A percentile compares a stretch with the other conserved stretches of the same genome.
These are phyloP conservation scores for Campopleginae sp. DNA, from an alignment of 2,888 invertebrate species.

Conservation along the genomic window DNA sequence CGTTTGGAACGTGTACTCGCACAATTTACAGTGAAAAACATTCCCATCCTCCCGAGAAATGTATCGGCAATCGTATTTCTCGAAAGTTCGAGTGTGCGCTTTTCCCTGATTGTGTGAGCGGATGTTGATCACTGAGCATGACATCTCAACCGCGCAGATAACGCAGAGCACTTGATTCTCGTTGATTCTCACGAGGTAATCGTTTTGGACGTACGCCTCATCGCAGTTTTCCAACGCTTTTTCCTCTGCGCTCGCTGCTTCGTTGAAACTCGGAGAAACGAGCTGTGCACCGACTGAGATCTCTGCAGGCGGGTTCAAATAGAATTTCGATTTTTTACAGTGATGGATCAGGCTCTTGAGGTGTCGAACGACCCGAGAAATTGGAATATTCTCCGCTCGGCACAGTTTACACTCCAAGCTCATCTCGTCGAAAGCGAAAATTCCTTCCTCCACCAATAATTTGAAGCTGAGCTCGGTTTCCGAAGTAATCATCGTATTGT, in stretches of 20 bases:
- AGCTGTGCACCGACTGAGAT: background rate
- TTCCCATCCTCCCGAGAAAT: background rate
- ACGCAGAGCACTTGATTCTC: background rate
- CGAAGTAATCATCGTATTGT: background rate
- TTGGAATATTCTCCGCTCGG: background rate
- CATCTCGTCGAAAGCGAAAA: background rate
- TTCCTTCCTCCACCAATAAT: constrained; percentile 17
- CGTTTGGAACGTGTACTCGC: background rate
- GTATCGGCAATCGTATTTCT: constrained; percentile 44
- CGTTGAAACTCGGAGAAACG: background rate
- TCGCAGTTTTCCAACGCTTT: background rate
- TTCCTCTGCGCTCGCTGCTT: background rate
- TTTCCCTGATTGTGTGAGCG: background rate
- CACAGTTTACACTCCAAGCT: constrained; percentile 8
- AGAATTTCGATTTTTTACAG: constrained; percentile 2
- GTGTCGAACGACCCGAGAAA: background rate
- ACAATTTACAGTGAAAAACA: constrained; percentile 36
- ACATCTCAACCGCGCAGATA: background rate
- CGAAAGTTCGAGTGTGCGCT: background rate
- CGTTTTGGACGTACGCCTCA: background rate
- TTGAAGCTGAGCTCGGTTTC: background rate
- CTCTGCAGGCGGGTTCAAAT: background rate
- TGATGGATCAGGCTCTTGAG: background rate
- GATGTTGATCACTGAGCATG: background rate
- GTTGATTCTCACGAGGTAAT: background rate